Evolutionary conservation across 2,888 invertebrate genomes (phyloP), one percentile per base, ranked within the genome.

Genomic region (Drosophila dives): DNA sequence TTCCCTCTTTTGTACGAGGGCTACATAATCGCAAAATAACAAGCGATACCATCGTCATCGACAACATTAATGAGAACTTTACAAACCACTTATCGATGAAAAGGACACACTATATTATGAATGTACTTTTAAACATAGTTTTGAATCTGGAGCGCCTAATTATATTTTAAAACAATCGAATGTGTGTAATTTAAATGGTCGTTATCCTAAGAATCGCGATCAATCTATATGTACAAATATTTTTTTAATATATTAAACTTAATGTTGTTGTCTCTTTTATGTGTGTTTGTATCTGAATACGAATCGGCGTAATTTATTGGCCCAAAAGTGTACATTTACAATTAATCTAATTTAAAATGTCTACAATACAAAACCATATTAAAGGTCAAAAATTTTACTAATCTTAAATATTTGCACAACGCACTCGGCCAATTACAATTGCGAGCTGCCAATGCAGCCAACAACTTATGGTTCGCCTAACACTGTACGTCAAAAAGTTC

Each of bases 401-500:
- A 89, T 75, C 75, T 86, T 82, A 87, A 86, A 85, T 88, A 88
- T 88, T 89, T 88, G 89, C 87, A 88, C 87, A 89, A 89, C 73
- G 83, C 86, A 87, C 75, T 77, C 87, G 89, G 86, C 87, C 89
- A 78, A 72, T 70, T 80, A 73, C 71, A 77, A 71, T 63, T 62
- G 59, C 60, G 11, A 66, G 56, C 71, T 60, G 32, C 32, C 15
- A 40, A 10, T 32, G 48, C 48, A 60, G 55, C 68, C 48, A 45
- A 23, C 61, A 62, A 62, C 56, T 68, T 62, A 59, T 64, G 51
- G 42, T 54, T 64, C 51, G 65, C 70, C 62, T 81, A 91, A 56
- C 91, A 90, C 53, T 91, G 86, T 80, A 93, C 90, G 73, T 93
- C 93, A 76, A 92, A 93, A 42, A 93, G 85, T 69, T 93, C 93